These are phyloP conservation scores for Drosophila fulvimacula DNA, from an alignment of 2,888 invertebrate species.

Conservation along the genomic window DNA sequence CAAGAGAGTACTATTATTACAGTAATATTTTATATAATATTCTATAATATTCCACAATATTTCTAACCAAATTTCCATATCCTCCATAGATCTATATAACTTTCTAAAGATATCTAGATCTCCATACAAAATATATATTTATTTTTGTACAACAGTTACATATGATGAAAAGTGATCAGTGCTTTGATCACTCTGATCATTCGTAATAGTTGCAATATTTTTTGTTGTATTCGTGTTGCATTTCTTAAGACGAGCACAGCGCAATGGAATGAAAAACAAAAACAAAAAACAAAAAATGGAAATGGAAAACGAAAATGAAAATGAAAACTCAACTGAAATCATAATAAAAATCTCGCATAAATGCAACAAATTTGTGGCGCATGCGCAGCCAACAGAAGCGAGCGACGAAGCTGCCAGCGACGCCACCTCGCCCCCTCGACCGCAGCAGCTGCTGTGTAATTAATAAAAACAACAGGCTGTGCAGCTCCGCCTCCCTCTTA, in stretches of 20 bases:
- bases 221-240: conserved; percentile 24
- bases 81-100: neutral
- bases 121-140: neutral
- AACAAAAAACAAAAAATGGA: conserved; percentile 8
- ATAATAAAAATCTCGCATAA: conserved; percentile 80
- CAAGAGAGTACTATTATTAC: no score
- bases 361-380: conserved; percentile 82
- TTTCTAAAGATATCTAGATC: neutral
- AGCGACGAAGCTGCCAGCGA: conserved; percentile 33
- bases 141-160: neutral
- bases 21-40: no score
- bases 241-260: conserved; percentile 47
- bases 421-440: neutral
- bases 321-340: conserved; percentile 65
- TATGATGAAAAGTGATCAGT: conserved; percentile 1
- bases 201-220: conserved; percentile 50
- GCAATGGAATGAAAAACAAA: conserved; percentile 24
- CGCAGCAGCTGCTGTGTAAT: conserved; percentile 66
- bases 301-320: conserved; percentile 37
- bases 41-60: no score
- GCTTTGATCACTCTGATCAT: conserved; percentile 28
- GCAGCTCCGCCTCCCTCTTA: conserved; percentile 28
- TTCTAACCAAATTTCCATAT: neutral
- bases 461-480: conserved; percentile 76
- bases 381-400: conserved; percentile 74